Base-by-base conservation (phyloP, 92 coral and sea anemone species). In the Palythoa grandis region DNA sequence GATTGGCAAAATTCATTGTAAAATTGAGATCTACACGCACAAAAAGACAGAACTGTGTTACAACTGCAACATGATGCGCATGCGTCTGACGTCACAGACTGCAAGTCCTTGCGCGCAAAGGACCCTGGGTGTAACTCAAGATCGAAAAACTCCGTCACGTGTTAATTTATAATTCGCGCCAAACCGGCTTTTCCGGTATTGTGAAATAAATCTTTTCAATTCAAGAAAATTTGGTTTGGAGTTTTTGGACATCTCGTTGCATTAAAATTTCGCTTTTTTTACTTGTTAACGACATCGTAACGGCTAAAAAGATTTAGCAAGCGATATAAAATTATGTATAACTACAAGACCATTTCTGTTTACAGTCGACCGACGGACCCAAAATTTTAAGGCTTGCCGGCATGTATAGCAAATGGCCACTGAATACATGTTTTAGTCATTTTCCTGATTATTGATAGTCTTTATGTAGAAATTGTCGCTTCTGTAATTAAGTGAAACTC, bases 51-150 rank as follows among this genome's bases (percentile, higher is more conserved):
- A 88, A 85, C 84, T 84, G 76, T 72, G 72, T 85, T 79, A 77
- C 56, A 73, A 83, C 76, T 78, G 60, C 52, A 38, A 74, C 74
- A 66, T 47, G 48, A n/a, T 91, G 95, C 95, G 93, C 95, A 84
- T 84, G 88, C 82, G 77, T 25, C 86, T 88, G 91, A 91, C 95
- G 95, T 93, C 95, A 92, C 74, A 38, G 8, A 63, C 69, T 63
- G 35, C 38, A 56, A 39, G 71, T 40, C 65, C 71, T 38, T 19
- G 82, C 83, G 47, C 65, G 68, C 24, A 17, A 66, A 29, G 85
- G 22, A 66, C 57, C 65, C 11, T 80, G 85, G 85, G 83, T 65
- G 68, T 35, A 77, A 77, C 24, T 53, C 13, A 24, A 80, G 65
- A 20, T 68, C 73, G 61, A 60, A 77, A 77, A 54, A 80, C 66